Percentiles rank a stretch among this genome's conserved stretches.
phyloP scores from a whole-genome alignment of 2,113 vertebrate species.

The Seriola quinqueradiata region DNA sequence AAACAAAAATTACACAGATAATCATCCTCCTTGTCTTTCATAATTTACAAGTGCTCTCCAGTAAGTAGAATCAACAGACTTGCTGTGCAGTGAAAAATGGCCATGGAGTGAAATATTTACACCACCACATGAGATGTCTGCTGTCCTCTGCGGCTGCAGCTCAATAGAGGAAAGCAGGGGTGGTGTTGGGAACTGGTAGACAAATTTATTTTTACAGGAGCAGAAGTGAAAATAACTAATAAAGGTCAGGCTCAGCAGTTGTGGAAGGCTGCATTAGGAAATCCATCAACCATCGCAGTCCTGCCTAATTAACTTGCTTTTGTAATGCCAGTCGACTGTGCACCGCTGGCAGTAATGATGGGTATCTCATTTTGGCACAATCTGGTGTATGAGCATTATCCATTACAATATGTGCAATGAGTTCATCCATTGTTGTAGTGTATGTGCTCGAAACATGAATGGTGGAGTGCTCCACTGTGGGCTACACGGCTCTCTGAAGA shows the following conservation, averaged over 20 bases:
- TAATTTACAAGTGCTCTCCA: neutral
- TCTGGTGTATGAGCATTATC: neutral
- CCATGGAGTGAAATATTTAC: slow-evolving; percentile 31
- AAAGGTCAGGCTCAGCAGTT: slow-evolving; percentile 4
- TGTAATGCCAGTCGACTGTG: neutral
- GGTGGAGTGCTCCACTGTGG: neutral
- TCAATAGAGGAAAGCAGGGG: neutral
- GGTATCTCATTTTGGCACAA: neutral
- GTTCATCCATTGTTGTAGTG: neutral
- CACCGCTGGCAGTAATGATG: neutral
- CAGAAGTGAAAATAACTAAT: neutral
- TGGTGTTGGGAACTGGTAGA: neutral
- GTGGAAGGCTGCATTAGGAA: neutral
- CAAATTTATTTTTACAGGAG: neutral
- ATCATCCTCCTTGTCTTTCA: neutral
- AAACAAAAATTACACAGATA: slow-evolving; percentile 10
- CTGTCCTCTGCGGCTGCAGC: slow-evolving; percentile 5
- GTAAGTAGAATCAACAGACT: neutral
- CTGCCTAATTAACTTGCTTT: slow-evolving; percentile 27
- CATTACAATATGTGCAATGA: neutral
- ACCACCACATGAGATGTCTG: neutral
- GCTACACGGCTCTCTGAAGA: neutral
- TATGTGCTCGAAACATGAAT: neutral
- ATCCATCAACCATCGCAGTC: neutral
- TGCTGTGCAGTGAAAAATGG: neutral